Percentiles rank a stretch among this genome's conserved stretches.
These are phyloP conservation scores for Pipistrellus pipistrellus DNA, from an alignment of 2,797 vertebrate species.

Conservation along the genomic window DNA sequence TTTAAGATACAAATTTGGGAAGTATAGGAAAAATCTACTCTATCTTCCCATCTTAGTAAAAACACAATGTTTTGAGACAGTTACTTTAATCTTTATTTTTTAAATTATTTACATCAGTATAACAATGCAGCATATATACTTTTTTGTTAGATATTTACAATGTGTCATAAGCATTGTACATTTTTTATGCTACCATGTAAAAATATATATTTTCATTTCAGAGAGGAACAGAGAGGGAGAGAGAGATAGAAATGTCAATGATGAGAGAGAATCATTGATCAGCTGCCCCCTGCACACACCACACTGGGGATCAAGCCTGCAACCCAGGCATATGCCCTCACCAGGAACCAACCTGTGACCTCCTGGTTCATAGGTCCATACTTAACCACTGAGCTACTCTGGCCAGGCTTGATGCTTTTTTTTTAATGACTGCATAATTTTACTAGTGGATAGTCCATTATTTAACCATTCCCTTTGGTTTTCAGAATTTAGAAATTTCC, in stretches of 20 bases:
- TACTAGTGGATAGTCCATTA: background rate
- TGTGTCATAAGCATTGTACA: background rate
- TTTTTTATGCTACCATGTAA: background rate
- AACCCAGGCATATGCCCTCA: background rate
- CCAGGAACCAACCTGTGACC: background rate
- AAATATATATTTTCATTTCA: no score
- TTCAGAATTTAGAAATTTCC: constrained; percentile 35
- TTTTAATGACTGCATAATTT: constrained; percentile 30
- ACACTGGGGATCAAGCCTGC: no score
- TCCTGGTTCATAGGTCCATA: no score
- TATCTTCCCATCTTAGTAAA: constrained; percentile 36
- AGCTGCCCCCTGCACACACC: no score
- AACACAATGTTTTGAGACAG: constrained; percentile 17
- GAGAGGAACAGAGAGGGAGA: no score
- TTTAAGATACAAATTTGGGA: constrained; percentile 21
- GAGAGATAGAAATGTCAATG: no score
- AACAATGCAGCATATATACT: background rate
- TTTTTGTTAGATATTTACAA: constrained; percentile 33
- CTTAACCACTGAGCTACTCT: background rate
- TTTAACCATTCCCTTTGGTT: background rate
- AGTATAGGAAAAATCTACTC: background rate
- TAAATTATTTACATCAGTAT: constrained; percentile 17
- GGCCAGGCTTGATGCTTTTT: background rate
- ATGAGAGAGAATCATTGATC: no score
- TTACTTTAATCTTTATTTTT: background rate